These are phyloP conservation scores for Gephyroberyx darwinii DNA, from an alignment of 2,797 vertebrate species.

Conservation along the genomic window DNA sequence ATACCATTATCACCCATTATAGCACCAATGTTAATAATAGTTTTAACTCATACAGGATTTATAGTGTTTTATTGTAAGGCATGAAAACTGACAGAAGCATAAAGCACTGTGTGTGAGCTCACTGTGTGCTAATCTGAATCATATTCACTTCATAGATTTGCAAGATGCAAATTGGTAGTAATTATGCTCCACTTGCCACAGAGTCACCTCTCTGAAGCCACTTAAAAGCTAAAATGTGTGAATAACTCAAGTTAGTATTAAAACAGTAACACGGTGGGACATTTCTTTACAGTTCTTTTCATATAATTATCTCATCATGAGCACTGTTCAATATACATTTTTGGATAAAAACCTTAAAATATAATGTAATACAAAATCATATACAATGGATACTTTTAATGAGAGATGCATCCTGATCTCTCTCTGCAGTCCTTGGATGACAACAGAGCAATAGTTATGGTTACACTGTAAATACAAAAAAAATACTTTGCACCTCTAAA, in stretches of 20 bases:
- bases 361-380: neutral
- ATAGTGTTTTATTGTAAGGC: constrained; percentile 25
- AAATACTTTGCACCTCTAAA: constrained; percentile 17
- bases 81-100: constrained; percentile 40
- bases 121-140: constrained; percentile 54
- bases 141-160: constrained; percentile 62
- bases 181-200: constrained; percentile 70
- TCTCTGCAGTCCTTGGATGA: constrained; percentile 8
- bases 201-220: constrained; percentile 67
- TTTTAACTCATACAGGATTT: neutral
- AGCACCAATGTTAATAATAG: constrained; percentile 20
- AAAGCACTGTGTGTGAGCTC: constrained; percentile 36
- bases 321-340: too few species aligned
- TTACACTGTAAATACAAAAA: constrained; percentile 16
- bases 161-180: constrained; percentile 65
- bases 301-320: constrained; percentile 39
- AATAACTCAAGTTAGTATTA: constrained; percentile 42
- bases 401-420: constrained; percentile 10
- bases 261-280: constrained; percentile 20
- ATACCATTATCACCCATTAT: constrained; percentile 8
- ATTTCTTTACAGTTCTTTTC: constrained; percentile 52
- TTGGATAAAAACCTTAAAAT: too few species aligned
- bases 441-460: constrained; percentile 37
- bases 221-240: constrained; percentile 58
- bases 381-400: constrained; percentile 1